These are phyloP conservation scores for Cisticola juncidis DNA, from an alignment of 2,113 vertebrate genomes.

Conservation along the genomic window DNA sequence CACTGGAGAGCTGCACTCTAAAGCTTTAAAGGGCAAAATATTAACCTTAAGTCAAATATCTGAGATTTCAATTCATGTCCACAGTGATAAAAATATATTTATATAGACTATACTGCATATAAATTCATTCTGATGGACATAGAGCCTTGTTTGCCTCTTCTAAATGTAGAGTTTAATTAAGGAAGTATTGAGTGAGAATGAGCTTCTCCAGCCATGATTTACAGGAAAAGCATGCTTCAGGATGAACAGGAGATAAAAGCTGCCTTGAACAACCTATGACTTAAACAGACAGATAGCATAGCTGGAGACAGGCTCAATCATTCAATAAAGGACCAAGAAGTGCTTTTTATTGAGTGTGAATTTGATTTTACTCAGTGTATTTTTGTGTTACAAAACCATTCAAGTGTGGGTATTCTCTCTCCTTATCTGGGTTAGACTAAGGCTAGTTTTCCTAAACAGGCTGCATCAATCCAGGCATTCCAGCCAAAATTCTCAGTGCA, in stretches of 20 bases:
- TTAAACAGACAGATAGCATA: background rate
- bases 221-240: background rate
- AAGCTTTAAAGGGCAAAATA: background rate
- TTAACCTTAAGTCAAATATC: background rate
- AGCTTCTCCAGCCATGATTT: background rate
- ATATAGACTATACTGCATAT: background rate
- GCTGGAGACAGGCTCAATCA: background rate
- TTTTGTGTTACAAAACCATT: background rate
- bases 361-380: background rate
- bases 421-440: background rate
- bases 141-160: background rate
- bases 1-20: background rate
- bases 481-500: background rate
- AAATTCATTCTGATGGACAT: background rate
- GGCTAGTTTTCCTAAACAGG: background rate
- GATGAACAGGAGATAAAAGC: background rate
- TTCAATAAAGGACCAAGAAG: background rate
- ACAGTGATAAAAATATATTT: background rate
- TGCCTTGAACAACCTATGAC: background rate
- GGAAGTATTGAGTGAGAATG: background rate
- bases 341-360: background rate
- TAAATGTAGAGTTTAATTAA: background rate
- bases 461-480: background rate
- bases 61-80: background rate
- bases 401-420: background rate